These are phyloP conservation scores for Damaliscus lunatus DNA, from an alignment of 2,113 vertebrate species.

Conservation along the genomic window DNA sequence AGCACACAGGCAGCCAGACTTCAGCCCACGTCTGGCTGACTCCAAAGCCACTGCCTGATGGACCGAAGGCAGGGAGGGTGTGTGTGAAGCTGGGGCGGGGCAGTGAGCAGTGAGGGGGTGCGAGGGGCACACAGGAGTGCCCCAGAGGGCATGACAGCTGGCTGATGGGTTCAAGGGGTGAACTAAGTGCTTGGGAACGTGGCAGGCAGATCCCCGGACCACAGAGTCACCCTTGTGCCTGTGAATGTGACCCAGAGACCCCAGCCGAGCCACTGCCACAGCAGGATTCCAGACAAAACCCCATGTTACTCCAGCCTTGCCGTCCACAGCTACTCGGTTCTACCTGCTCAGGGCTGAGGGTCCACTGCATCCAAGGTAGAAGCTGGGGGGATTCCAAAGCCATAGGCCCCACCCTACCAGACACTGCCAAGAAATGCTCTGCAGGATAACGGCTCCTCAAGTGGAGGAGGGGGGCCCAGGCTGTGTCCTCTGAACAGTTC, in stretches of 20 bases:
- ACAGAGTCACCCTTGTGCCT: background rate
- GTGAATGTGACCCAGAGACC: background rate
- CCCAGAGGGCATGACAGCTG: accelerated
- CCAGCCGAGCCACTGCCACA: background rate
- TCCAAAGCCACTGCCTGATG: background rate
- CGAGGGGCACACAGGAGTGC: background rate
- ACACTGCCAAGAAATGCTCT: background rate
- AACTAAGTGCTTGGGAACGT: background rate
- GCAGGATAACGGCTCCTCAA: background rate
- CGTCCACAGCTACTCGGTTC: accelerated
- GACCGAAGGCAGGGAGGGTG: background rate
- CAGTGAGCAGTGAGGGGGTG: background rate
- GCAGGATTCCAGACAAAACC: background rate
- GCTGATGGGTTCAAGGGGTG: background rate
- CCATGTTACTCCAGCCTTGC: background rate
- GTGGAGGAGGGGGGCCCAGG: background rate
- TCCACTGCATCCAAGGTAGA: accelerated
- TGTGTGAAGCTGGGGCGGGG: background rate
- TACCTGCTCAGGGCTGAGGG: background rate
- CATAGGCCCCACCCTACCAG: background rate
- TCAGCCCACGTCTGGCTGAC: background rate
- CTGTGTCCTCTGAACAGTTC: background rate
- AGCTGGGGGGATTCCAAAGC: background rate
- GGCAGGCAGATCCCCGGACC: too few relatives aligned
- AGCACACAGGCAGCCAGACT: background rate